phyloP scores from a whole-genome alignment of 2,888 invertebrate genomes.

The Euplagia quadripunctaria region DNA sequence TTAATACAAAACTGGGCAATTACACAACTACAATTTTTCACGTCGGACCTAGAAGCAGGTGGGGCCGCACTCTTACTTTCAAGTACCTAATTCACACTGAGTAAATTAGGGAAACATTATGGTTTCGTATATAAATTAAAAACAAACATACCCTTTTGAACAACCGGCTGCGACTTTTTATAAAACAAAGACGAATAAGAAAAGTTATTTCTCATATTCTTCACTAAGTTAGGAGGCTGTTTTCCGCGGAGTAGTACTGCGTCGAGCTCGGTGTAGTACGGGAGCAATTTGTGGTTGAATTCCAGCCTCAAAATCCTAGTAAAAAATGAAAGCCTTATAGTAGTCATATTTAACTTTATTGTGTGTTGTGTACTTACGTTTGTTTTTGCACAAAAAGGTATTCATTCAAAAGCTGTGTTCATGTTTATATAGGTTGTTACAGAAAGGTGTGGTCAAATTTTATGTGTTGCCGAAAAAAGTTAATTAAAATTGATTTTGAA shows the following conservation, averaged over 20 bases:
- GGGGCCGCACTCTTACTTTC: not conserved
- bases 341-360: not conserved
- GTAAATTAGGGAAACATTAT: not conserved
- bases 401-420: too few species aligned
- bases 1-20: not conserved
- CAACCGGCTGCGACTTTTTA: conserved; percentile 66
- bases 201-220: conserved; percentile 68
- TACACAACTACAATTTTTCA: too few species aligned
- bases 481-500: too few species aligned
- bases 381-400: too few species aligned
- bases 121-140: not conserved
- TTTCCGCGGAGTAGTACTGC: conserved; percentile 93
- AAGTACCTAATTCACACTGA: not conserved
- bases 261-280: conserved; percentile 96
- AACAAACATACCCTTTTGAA: conserved; percentile 69
- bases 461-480: too few species aligned
- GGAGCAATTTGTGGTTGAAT: conserved; percentile 93
- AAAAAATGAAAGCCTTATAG: conserved; percentile 36
- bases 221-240: conserved; percentile 70
- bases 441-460: too few species aligned
- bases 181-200: conserved; percentile 71
- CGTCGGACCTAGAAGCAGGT: not conserved
- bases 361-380: too few species aligned
- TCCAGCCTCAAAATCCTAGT: conserved; percentile 93
- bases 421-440: too few species aligned